Evolutionary conservation across 2,797 vertebrate genomes (phyloP).

Genomic region (Dendrocincla tyrannina): DNA sequence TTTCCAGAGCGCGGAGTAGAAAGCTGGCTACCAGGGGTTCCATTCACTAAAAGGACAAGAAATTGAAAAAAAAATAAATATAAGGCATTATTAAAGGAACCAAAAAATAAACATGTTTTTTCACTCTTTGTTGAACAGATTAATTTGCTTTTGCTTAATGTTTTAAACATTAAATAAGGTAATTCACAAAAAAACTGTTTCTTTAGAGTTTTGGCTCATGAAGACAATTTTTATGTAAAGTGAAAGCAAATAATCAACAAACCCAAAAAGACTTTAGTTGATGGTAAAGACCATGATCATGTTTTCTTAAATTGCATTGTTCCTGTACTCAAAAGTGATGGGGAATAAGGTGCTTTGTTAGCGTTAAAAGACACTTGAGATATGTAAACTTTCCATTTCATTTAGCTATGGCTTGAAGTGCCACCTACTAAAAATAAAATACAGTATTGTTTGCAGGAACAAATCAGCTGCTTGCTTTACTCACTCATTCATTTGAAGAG

Average conservation of each 20-base stretch:
- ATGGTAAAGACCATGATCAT: background rate
- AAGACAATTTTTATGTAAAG: background rate
- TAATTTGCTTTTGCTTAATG: background rate
- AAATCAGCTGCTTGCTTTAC: background rate
- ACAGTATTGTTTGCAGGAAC: background rate
- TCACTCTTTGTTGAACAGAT: background rate
- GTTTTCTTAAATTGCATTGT: background rate
- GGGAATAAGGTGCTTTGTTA: background rate
- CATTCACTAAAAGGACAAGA: conserved; percentile 84
- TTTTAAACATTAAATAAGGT: background rate
- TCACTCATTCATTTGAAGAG: background rate
- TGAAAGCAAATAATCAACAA: conserved; percentile 1
- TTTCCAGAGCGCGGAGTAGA: conserved; percentile 97
- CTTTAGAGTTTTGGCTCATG: background rate
- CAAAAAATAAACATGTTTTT: background rate
- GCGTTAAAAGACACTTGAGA: background rate
- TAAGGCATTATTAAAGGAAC: background rate
- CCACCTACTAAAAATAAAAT: background rate
- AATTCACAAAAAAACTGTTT: background rate
- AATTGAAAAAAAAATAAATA: conserved; percentile 18
- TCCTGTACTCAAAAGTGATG: background rate
- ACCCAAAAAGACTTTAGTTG: background rate
- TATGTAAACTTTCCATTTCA: background rate
- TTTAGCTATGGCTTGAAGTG: background rate
- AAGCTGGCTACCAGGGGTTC: conserved; percentile 95